Evolutionary conservation across 2,888 invertebrate genomes (phyloP), one percentile per base, ranked within the genome.

Genomic region (Drosophila colorata): DNA sequence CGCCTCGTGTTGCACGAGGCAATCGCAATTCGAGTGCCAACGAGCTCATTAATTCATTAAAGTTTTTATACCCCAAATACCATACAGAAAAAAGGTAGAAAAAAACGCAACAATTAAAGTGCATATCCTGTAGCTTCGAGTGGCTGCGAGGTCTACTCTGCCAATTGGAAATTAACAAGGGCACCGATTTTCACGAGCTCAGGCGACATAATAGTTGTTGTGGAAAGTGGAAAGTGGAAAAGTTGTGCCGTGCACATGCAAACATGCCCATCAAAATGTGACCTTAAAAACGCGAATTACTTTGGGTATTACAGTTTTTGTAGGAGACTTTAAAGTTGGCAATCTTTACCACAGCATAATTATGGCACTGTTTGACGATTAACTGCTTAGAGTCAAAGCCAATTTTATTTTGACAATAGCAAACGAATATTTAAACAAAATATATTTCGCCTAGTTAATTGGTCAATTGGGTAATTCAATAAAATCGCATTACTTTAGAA

Each of bases 11-110:
- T 53, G 59, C 58, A 8, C 60, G 46, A 56, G 31, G 52, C 60
- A 52, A 51, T 63, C 57, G 58, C 63, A 59, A 65, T 60, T 68
- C 64, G 68, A 74, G 59, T 66, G 78, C 53, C 65, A 77, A 69
- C 58, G 76, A 58, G 74, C 67, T 80, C 71, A 83, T 80, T 80
- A 83, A 77, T 80, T 80, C 80, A 80, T 80, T 80, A 63, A 68
- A 72, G 47, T 77, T 80, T 80, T 74, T 74, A 78, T 67, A 58
- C 48, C 35, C 55, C 59, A 56, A 78, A 59, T 28, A 28, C 31
- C 18, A 18, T 43, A 47, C 55, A 41, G 41, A 35, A 68, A 49
- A 16, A 13, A 14, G 20, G 9, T 31, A 28, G 20, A 8, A 38
- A 44, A 46, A 43, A 35, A 11, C 13, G 47, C 43, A 37, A 55